Evolutionary conservation across 2,113 vertebrate species (phyloP).

Genomic region (Eolophus roseicapilla): DNA sequence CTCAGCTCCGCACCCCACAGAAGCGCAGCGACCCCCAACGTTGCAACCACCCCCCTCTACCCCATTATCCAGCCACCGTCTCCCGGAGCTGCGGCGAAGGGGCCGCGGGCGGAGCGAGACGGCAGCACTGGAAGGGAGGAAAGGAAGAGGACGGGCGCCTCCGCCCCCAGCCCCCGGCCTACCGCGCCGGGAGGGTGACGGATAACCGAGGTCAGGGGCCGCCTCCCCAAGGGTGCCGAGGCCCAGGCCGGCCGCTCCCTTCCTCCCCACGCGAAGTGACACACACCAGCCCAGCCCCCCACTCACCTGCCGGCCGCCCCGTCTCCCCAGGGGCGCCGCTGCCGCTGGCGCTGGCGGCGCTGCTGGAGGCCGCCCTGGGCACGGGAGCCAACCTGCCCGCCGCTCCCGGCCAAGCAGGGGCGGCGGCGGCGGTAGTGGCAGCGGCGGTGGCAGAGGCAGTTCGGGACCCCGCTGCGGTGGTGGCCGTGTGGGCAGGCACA

Average conservation of each 20-base stretch:
- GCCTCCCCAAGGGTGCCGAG: neutral
- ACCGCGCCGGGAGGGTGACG: neutral
- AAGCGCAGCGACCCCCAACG: neutral
- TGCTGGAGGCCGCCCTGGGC: neutral
- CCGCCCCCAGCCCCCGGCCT: neutral
- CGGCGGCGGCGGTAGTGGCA: neutral
- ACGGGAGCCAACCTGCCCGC: neutral
- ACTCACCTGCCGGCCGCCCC: conserved; percentile 71
- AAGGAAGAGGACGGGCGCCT: neutral
- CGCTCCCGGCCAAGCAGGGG: conserved; percentile 49
- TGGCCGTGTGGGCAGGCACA: neutral
- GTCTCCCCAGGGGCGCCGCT: conserved; percentile 24
- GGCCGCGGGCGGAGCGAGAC: neutral
- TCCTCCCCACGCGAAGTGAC: neutral
- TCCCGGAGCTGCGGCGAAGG: neutral
- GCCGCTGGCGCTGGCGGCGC: neutral
- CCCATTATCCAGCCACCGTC: neutral
- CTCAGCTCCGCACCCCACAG: neutral
- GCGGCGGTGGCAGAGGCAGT: neutral
- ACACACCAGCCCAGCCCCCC: too few relatives aligned
- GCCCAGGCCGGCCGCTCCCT: neutral
- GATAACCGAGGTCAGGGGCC: too few relatives aligned
- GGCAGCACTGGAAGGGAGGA: neutral
- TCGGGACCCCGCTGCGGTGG: neutral
- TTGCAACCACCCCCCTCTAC: neutral